Evolutionary conservation across 2,888 invertebrate species (phyloP).

Genomic region (Congeria kusceri): DNA sequence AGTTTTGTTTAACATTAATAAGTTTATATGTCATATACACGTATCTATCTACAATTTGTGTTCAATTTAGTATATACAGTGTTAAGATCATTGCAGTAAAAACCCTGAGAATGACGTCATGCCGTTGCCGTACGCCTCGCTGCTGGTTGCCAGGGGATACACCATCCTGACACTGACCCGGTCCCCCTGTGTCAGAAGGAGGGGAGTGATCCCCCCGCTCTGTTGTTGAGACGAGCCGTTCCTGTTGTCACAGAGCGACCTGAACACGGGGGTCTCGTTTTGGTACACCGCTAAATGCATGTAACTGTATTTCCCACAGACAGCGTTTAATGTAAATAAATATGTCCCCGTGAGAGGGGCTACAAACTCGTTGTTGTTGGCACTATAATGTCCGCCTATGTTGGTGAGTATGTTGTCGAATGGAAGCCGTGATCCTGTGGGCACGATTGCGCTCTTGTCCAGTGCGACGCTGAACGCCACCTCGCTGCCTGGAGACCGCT

Average conservation of each 20-base stretch:
- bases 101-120: constrained; percentile 6
- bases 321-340: background rate
- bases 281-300: background rate
- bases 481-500: too few relatives aligned
- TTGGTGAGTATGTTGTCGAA: background rate
- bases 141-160: background rate
- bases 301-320: background rate
- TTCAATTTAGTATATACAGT: too few relatives aligned
- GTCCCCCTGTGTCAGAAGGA: background rate
- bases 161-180: background rate
- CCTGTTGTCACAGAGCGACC: background rate
- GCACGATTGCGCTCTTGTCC: too few relatives aligned
- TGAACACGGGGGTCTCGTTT: background rate
- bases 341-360: constrained; percentile 4
- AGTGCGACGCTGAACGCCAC: too few relatives aligned
- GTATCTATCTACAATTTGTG: too few relatives aligned
- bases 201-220: background rate
- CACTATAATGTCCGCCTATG: background rate
- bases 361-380: background rate
- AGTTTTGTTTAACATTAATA: too few relatives aligned
- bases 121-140: background rate
- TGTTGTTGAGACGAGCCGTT: background rate
- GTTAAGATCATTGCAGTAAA: background rate
- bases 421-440: background rate
- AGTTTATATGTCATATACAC: too few relatives aligned